Base-by-base conservation (phyloP, 2,113 vertebrate species). In the Gymnocephalus cernua region DNA sequence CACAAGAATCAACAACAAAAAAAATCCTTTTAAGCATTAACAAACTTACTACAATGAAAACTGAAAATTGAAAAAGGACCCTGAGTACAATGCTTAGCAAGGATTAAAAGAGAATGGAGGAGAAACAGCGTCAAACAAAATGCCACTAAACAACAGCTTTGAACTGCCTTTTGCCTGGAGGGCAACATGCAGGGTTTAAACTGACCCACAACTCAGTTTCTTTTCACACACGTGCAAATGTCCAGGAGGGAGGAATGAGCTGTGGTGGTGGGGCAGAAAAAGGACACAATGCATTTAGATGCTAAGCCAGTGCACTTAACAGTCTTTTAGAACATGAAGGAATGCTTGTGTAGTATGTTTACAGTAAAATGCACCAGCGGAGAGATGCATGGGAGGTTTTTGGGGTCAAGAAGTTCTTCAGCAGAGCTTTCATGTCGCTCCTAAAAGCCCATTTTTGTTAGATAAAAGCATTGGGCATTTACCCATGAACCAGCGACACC, bases 401-500 rank as follows among this genome's bases (percentile, higher is more conserved):
- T 4, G 2, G 41, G 38, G 13, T 3, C 4, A 15, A 41, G 21
- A 61, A 53, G 56, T 78, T 79, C 35, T 32, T 45, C 15, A 63
- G 47, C 29, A 54, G 32, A 69, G 56, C 64, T 50, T 41, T 38
- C 1, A 35, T 45, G 54, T 67, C 25, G 38, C 53, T 35, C 59
- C 58, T 4, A 8, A 44, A 71, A 54, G 45, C 71, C 29, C 9
- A 35, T 29, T 18, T 57, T 63, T 18, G 4, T 14, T 16, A 16
- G 15, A 12, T 53, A 11, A 45, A 76, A 25, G 35, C 54, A 15
- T 27, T 4, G 1, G 2, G 2, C 2, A 9, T 56, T 96, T 90
- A 97, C 27, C 96, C 93, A 53, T 99, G 97, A 59, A 99, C 95
- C 11, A 99, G 90, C 0, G 97, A 97, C 74, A 99, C 96, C 6